Percentiles rank a stretch among this genome's conserved stretches.
Evolutionary conservation across 2,113 vertebrate species (phyloP).

Genomic region (Plotosus lineatus): DNA sequence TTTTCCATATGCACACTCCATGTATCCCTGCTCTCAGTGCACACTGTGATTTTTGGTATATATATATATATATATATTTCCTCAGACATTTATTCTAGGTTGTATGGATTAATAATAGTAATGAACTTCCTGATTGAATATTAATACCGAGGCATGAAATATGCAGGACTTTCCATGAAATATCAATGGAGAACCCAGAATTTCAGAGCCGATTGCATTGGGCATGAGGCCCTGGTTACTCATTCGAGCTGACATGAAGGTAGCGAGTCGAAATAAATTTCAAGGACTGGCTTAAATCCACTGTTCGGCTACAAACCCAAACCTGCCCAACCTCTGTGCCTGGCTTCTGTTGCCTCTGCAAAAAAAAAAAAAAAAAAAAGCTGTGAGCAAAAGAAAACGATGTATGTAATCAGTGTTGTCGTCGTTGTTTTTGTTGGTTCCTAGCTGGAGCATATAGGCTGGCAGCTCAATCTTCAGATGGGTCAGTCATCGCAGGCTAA

Average conservation of each 20-base stretch:
- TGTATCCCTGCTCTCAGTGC: not conserved
- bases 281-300: not conserved
- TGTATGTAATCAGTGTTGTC: not conserved
- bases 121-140: not conserved
- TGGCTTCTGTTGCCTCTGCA: not conserved
- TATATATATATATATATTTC: too few relatives aligned
- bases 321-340: not conserved
- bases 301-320: not conserved
- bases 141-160: not conserved
- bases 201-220: not conserved
- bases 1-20: not conserved
- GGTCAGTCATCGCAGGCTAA: slow-evolving; percentile 84
- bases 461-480: slow-evolving; percentile 97
- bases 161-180: not conserved
- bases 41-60: not conserved
- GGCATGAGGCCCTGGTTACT: not conserved
- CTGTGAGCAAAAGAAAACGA: not conserved
- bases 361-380: too few relatives aligned
- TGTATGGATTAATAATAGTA: not conserved
- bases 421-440: slow-evolving; percentile 50
- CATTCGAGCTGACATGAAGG: not conserved
- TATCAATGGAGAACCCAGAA: not conserved
- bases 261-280: not conserved
- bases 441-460: slow-evolving; percentile 89
- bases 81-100: not conserved